phyloP scores from a whole-genome alignment of 1,140 invertebrate genomes.

The Diprion similis region DNA sequence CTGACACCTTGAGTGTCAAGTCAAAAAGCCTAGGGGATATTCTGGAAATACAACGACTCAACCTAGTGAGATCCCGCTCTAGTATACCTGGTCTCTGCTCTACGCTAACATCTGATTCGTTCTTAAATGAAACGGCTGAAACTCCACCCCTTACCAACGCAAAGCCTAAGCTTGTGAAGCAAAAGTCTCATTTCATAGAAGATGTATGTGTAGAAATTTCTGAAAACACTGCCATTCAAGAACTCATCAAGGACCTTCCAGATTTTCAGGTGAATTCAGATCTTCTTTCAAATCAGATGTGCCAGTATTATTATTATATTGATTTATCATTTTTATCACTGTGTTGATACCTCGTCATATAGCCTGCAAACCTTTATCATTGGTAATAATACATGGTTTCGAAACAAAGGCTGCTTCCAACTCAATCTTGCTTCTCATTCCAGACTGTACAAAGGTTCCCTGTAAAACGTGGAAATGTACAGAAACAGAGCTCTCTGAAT shows the following conservation, averaged over 20 bases:
- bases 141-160: conserved; percentile 38
- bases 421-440: neutral
- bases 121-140: conserved; percentile 37
- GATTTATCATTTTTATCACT: neutral
- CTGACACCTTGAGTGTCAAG: conserved; percentile 67
- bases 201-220: conserved; percentile 45
- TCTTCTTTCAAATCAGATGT: neutral
- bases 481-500: conserved; percentile 88
- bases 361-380: neutral
- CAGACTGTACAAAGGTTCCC: conserved; percentile 8
- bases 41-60: conserved; percentile 69
- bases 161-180: conserved; percentile 51
- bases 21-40: conserved; percentile 84
- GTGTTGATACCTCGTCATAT: neutral
- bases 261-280: conserved; percentile 44
- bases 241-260: conserved; percentile 48
- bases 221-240: conserved; percentile 54
- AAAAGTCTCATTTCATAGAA: conserved; percentile 49
- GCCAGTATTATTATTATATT: no score
- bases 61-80: conserved; percentile 76
- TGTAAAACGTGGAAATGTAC: conserved; percentile 68
- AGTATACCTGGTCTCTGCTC: conserved; percentile 73
- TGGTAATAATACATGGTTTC: no score
- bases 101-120: conserved; percentile 44
- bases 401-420: no score